Evolutionary conservation across 2,113 vertebrate genomes (phyloP).

Genomic region (Saccopteryx bilineata): DNA sequence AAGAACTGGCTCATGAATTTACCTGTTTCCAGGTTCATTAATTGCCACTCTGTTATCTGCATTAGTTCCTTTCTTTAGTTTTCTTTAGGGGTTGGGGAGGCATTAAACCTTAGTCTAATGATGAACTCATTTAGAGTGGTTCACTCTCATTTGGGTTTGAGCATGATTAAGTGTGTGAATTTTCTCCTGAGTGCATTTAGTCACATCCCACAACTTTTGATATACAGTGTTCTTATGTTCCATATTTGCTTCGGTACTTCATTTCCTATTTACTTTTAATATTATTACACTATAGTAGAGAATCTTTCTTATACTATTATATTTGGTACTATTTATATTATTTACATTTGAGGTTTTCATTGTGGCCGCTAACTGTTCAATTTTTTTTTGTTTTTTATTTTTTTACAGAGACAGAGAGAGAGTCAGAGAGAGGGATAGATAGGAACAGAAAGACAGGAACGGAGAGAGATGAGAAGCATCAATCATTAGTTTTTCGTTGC

Average conservation of each 20-base stretch:
- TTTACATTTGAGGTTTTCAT: background rate
- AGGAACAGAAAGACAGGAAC: too few species aligned
- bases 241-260: background rate
- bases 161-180: accelerated
- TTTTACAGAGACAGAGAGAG: too few species aligned
- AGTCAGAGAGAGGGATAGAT: too few species aligned
- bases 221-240: background rate
- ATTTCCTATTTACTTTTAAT: background rate
- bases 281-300: background rate
- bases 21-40: background rate
- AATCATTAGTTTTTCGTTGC: too few species aligned
- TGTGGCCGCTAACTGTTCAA: background rate
- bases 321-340: too few species aligned
- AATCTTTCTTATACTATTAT: too few species aligned
- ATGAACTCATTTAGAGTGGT: background rate
- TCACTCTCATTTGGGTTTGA: background rate
- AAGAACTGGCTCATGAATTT: background rate
- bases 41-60: background rate
- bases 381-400: background rate
- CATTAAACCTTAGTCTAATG: background rate
- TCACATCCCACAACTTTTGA: background rate
- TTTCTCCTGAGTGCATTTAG: background rate
- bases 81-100: too few species aligned
- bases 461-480: too few species aligned
- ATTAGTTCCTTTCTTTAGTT: accelerated